These are phyloP conservation scores for Malurus splendens DNA, from an alignment of 2,797 vertebrate species.

Conservation along the genomic window DNA sequence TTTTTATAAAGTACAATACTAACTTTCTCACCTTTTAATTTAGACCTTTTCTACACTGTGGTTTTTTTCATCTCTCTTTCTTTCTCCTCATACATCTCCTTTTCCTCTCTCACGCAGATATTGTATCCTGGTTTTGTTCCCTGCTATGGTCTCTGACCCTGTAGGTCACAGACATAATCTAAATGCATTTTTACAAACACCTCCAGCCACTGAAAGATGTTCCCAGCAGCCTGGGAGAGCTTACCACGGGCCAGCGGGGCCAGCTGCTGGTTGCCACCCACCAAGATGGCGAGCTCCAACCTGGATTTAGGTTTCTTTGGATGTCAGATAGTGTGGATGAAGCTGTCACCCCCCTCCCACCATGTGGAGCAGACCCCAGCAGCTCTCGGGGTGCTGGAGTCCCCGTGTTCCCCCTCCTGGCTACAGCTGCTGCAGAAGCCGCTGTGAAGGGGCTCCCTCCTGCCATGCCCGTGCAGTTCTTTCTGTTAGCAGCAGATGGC, in stretches of 20 bases:
- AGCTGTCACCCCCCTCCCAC: background rate
- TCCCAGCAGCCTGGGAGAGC: background rate
- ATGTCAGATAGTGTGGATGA: background rate
- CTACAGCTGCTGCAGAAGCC: fast-evolving
- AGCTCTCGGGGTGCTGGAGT: background rate
- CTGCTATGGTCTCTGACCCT: fast-evolving
- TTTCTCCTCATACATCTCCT: background rate
- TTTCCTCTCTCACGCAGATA: background rate
- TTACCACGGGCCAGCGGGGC: background rate
- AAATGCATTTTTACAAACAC: background rate
- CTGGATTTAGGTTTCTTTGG: background rate
- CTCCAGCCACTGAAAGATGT: background rate
- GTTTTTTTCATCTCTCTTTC: background rate
- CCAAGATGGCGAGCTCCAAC: background rate
- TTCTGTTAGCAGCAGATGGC: constrained; percentile 58
- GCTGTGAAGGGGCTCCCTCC: fast-evolving
- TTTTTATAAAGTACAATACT: background rate
- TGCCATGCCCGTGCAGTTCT: constrained; percentile 16
- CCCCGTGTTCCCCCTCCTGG: fast-evolving
- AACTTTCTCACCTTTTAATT: background rate
- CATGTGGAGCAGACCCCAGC: background rate
- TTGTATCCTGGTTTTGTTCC: background rate
- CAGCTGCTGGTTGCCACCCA: background rate
- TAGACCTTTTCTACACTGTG: background rate
- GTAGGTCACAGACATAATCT: background rate